These are phyloP conservation scores for Drosophila lacicola DNA, from an alignment of 2,888 invertebrate species.

Conservation along the genomic window DNA sequence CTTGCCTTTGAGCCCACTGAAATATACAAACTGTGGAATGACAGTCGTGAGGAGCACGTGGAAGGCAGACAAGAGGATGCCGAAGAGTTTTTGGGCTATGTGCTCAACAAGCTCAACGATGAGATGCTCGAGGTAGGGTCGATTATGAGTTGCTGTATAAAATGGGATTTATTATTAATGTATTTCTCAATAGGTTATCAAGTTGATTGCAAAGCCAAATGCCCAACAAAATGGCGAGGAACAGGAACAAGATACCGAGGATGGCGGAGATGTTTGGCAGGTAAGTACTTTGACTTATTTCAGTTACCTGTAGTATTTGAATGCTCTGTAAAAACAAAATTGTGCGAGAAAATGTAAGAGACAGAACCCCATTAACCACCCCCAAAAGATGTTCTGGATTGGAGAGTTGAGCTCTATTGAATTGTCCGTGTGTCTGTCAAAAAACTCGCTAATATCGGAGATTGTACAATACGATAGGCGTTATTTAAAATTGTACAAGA, in stretches of 20 bases:
- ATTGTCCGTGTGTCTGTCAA: too few relatives aligned
- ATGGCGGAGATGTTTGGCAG: conserved; percentile 85
- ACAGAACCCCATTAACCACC: too few relatives aligned
- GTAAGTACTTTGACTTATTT: conserved; percentile 56
- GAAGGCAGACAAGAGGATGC: conserved; percentile 98
- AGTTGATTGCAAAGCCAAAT: conserved; percentile 87
- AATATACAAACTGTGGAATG: conserved; percentile 93
- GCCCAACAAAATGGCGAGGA: conserved; percentile 86
- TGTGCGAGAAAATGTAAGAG: not conserved
- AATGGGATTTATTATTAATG: not conserved
- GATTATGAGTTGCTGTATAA: not conserved
- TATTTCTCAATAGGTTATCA: conserved; percentile 86
- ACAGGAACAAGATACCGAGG: conserved; percentile 82
- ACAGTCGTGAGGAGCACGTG: conserved; percentile 89
- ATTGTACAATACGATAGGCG: too few relatives aligned
- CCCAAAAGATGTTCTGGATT: too few relatives aligned
- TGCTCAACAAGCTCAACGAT: conserved; percentile 97
- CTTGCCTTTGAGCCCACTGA: conserved; percentile 95
- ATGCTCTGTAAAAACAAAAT: too few relatives aligned
- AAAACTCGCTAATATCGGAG: too few relatives aligned
- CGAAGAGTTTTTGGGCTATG: conserved; percentile 97
- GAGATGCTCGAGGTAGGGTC: conserved; percentile 94
- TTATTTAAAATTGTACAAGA: too few relatives aligned
- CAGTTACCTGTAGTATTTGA: not conserved
- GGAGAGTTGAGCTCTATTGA: too few relatives aligned